Base-by-base conservation (phyloP, 2,888 invertebrate genomes). In the Trichogramma dendrolimi region DNA sequence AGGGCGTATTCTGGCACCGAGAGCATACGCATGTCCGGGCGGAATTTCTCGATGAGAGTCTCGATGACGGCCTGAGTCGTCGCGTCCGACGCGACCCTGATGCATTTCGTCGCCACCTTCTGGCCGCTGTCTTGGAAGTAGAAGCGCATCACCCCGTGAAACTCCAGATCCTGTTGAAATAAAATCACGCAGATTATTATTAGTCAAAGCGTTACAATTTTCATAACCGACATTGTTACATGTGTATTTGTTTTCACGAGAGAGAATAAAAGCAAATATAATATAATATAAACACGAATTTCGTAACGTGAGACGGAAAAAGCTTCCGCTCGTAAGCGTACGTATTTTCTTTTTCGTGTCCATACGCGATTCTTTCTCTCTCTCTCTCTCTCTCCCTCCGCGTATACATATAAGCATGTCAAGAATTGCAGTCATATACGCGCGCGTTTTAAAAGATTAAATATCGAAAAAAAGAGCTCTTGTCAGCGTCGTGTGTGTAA, bases 121-220 rank as follows among this genome's bases (percentile, higher is more conserved):
- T 96, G 95, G 55, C 96, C 96, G 59, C 94, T 92, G 81, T 98
- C 98, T 91, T 98, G 97, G 81, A 96, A 99, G 82, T 97, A 99
- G 83, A 98, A 99, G 72, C 99, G 88, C 95, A 99, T 99, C 64
- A 99, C 99, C 54, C 99, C 99, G 82, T 97, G 96, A 81, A 99
- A 98, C 81, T 98, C 96, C 81, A 96, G 84, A 75, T 95, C 92
- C 96, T 97, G 84, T 53, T 51, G 64, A 60, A 41, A 27, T 27
- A 0, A 2, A 27, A 27, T 2, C 27, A 2, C 1, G 27, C 27
- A 2, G 27, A 27, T 1, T 27, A 27, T 14, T 27, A 27, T 27
- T 27, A 2, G 27, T 27, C 27, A 2, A 2, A 27, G 27, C 27
- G 27, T 27, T 27, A 27, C 27, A 27, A 27, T 27, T 27, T 27